These are phyloP conservation scores for Mystacornis crossleyi DNA, from an alignment of 2,113 vertebrate genomes.

Conservation along the genomic window DNA sequence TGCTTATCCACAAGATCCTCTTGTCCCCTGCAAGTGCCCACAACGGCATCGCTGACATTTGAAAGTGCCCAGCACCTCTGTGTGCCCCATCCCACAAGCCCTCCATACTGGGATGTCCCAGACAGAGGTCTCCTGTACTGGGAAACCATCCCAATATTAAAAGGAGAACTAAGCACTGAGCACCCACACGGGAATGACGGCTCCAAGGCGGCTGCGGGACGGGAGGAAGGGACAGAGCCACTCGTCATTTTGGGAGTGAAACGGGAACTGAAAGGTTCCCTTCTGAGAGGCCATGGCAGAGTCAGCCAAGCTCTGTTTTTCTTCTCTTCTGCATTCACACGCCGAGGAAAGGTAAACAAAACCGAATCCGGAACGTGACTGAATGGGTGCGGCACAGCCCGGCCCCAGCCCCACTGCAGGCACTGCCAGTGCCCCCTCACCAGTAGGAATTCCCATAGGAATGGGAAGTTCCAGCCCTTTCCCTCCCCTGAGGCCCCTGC, in stretches of 20 bases:
- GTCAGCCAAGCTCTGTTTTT: accelerated
- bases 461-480: background rate
- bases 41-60: accelerated
- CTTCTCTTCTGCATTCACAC: background rate
- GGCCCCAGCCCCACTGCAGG: background rate
- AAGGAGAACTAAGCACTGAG: background rate
- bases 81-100: accelerated
- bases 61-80: background rate
- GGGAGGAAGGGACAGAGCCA: background rate
- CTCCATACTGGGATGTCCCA: accelerated
- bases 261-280: background rate
- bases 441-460: accelerated
- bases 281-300: background rate
- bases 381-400: accelerated
- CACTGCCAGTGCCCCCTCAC: background rate
- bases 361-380: accelerated
- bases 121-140: accelerated
- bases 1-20: accelerated
- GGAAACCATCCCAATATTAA: accelerated
- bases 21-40: accelerated
- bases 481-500: background rate
- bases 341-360: background rate
- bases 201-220: accelerated
- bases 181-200: accelerated
- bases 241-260: accelerated